Percentiles rank a stretch among this genome's conserved stretches.
Evolutionary conservation across 2,113 vertebrate species (phyloP).

Genomic region (Okapia johnstoni): DNA sequence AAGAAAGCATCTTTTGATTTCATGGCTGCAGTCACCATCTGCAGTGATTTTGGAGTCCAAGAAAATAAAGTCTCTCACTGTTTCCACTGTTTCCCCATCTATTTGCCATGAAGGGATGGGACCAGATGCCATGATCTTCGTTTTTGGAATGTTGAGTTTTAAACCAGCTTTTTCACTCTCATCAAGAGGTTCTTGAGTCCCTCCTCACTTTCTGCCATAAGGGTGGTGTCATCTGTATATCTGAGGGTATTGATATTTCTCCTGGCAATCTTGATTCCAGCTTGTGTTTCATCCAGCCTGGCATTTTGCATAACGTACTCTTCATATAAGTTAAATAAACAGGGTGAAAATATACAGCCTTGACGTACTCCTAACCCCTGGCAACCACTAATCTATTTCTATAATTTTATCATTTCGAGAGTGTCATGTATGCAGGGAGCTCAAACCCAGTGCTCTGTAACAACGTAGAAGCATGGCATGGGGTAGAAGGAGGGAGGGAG

Average conservation of each 20-base stretch:
- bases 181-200: not conserved
- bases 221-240: not conserved
- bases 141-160: not conserved
- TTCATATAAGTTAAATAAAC: not conserved
- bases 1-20: not conserved
- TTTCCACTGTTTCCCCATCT: not conserved
- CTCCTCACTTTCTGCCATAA: not conserved
- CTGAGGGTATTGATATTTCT: not conserved
- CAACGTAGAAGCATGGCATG: not conserved
- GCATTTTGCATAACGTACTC: not conserved
- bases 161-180: not conserved
- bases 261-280: not conserved
- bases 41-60: not conserved
- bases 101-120: not conserved
- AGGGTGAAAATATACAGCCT: not conserved
- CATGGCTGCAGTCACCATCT: not conserved
- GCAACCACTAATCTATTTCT: not conserved
- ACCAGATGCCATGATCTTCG: not conserved
- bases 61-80: not conserved
- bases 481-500: not conserved
- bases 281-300: not conserved
- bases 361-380: not conserved
- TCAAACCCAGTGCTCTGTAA: not conserved
- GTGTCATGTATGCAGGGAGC: not conserved
- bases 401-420: not conserved